Base-by-base conservation (phyloP, 1,140 invertebrate genomes). In the Temnothorax longispinosus region DNA sequence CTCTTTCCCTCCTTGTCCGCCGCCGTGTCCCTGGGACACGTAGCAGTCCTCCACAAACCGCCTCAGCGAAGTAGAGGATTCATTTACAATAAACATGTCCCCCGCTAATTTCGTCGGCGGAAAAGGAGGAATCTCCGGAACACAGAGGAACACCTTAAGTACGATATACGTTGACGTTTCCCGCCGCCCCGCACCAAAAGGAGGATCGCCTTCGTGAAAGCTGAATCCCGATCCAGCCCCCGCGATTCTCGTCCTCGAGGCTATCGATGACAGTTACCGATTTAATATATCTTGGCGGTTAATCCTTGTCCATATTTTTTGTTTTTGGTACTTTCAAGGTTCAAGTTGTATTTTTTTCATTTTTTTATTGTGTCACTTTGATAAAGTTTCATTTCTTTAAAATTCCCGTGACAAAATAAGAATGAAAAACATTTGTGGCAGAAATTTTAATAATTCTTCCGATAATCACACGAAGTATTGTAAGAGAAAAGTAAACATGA, bases 51-150 rank as follows among this genome's bases (percentile, higher is more conserved):
- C 81, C 90, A 85, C 85, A 80, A 90, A 86, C 85, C 81, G 89
- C 85, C 88, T 88, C 87, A 27, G 65, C 89, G 90, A 86, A 91
- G 87, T 88, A 91, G 65, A 69, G 94, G 92, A 94, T 94, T 95
- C 94, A 94, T 95, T 95, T 95, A 94, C 94, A 95, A 95, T 95
- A 95, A 95, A 95, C 93, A 95, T 95, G 94, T 95, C 94, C 91
- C 89, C 85, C 88, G 93, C 93, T 94, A 94, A 95, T 95, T 94
- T 94, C 89, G 90, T 89, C 88, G 84, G 87, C 85, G 89, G 85
- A 87, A 93, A 92, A 94, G 92, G 91, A 91, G 92, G 87, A 89
- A 88, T 87, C 91, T 89, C 89, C 80, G 77, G 90, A 88, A 88
- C 78, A 85, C 78, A 85, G 85, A 86, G 81, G 77, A 88, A 85